Evolutionary conservation across 2,888 invertebrate genomes (phyloP).

Genomic region (Ormia ochracea): DNA sequence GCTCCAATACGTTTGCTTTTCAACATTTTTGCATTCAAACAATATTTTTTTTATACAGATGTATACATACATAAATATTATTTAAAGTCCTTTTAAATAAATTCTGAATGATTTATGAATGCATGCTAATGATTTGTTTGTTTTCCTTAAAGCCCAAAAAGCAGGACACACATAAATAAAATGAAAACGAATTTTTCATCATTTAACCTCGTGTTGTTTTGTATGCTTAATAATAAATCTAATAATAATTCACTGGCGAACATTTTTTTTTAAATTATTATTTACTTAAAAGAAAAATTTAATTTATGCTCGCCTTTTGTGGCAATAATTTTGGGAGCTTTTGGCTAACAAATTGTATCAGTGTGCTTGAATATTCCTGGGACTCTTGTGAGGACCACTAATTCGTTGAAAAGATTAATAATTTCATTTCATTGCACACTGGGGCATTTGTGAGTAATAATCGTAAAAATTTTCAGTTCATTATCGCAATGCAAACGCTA

Average conservation of each 20-base stretch:
- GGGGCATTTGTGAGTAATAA: too few species aligned
- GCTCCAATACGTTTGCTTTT: background rate
- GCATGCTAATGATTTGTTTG: background rate
- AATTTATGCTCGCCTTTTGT: background rate
- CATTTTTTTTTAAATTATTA: background rate
- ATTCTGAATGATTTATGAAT: slow-evolving; percentile 9
- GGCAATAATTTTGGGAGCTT: background rate
- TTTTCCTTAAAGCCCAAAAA: background rate
- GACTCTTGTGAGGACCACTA: too few species aligned
- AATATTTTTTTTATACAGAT: slow-evolving; percentile 10
- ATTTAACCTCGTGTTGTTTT: background rate
- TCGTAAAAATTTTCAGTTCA: too few species aligned
- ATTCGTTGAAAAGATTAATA: too few species aligned
- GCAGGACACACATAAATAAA: background rate
- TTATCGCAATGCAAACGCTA: too few species aligned
- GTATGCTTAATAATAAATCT: background rate
- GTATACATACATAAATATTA: background rate
- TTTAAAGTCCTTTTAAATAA: background rate
- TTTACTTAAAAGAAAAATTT: background rate
- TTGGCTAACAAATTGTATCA: background rate
- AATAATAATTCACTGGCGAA: slow-evolving; percentile 14
- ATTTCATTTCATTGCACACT: too few species aligned
- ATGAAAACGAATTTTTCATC: background rate
- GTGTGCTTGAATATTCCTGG: background rate
- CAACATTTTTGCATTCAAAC: background rate